phyloP scores from a whole-genome alignment of 2,113 vertebrate genomes.

The Nipponia nippon region DNA sequence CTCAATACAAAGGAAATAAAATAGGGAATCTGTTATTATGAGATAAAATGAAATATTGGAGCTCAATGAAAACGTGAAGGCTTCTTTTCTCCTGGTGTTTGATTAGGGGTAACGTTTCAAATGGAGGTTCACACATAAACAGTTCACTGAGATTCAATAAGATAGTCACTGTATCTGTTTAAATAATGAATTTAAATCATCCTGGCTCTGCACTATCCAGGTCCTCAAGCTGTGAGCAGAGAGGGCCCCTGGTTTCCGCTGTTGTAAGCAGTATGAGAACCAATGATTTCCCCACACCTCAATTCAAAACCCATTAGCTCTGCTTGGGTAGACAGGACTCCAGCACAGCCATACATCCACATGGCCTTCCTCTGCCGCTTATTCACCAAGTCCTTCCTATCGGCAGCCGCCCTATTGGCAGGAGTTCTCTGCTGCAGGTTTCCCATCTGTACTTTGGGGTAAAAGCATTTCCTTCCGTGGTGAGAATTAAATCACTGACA shows the following conservation, averaged over 20 bases:
- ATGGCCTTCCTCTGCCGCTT: not conserved
- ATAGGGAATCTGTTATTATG: not conserved
- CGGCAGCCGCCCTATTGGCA: not conserved
- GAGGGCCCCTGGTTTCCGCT: not conserved
- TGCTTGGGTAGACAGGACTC: not conserved
- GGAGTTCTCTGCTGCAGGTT: not conserved
- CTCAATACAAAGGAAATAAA: not conserved
- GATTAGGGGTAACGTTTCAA: not conserved
- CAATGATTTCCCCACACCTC: rapidly evolving
- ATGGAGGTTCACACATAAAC: not conserved
- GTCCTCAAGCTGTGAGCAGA: not conserved
- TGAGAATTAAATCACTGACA: not conserved
- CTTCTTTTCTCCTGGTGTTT: not conserved
- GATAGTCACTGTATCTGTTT: not conserved
- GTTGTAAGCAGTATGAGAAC: not conserved
- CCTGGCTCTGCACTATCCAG: not conserved
- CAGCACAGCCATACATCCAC: not conserved
- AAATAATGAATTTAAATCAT: not conserved
- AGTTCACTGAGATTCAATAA: not conserved
- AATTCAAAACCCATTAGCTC: not conserved
- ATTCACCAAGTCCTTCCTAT: not conserved
- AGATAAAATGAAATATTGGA: not conserved
- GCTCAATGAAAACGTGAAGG: not conserved
- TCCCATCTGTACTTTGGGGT: not conserved
- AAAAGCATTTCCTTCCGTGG: not conserved